A percentile compares a stretch with the other conserved stretches of the same genome.
Conservation (phyloP, 2,797 vertebrate genomes). For the Ptychadena robeensis region DNA sequence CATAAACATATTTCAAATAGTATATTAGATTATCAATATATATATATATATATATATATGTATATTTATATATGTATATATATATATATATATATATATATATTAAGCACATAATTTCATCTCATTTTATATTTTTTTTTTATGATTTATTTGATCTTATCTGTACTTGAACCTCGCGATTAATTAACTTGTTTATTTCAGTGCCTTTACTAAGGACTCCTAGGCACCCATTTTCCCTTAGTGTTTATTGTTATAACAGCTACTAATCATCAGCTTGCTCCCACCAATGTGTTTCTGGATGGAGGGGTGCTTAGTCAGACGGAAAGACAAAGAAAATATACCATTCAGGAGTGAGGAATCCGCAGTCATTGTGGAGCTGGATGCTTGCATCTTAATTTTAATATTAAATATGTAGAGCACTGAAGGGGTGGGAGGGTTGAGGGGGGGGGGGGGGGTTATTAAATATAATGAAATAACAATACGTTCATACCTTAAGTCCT, state of each 20-base stretch:
- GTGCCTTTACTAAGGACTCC: neutral
- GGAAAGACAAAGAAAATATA: slow-evolving; percentile 61
- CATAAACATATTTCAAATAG: too few species aligned
- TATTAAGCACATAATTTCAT: neutral
- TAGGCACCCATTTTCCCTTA: neutral
- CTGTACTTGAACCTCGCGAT: neutral
- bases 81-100: too few species aligned
- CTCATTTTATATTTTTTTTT: neutral
- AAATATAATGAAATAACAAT: slow-evolving; percentile 4
- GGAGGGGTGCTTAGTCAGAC: slow-evolving; percentile 50
- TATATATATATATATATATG: too few species aligned
- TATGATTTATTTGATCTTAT: neutral
- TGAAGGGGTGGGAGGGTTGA: too few species aligned
- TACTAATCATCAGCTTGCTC: neutral
- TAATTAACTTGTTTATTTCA: neutral
- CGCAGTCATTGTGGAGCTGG: slow-evolving; percentile 11
- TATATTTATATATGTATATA: too few species aligned
- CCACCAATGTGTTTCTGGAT: slow-evolving; percentile 17
- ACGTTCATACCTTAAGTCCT: neutral
- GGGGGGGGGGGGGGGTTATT: neutral
- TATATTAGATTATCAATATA: too few species aligned
- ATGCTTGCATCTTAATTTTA: neutral
- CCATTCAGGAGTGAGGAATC: slow-evolving; percentile 9
- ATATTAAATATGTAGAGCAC: neutral
- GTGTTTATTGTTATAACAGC: neutral